A percentile compares a stretch with the other conserved stretches of the same genome.
These are phyloP conservation scores for Steromphala cineraria DNA, from an alignment of 2,888 invertebrate genomes.

Conservation along the genomic window DNA sequence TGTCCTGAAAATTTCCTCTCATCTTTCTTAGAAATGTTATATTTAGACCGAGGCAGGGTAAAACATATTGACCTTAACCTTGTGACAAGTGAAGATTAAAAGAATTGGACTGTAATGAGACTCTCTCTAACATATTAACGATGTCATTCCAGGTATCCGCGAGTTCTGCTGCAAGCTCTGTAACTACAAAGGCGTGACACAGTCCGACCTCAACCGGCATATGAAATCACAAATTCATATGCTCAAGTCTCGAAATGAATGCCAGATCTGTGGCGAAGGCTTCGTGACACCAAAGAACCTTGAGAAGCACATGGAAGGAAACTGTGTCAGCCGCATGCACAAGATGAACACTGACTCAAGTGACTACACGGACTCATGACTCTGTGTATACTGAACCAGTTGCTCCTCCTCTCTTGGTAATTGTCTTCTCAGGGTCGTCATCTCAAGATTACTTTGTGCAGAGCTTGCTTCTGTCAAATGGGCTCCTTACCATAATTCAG, in stretches of 20 bases:
- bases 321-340: slow-evolving; percentile 59
- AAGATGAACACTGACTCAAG: neutral
- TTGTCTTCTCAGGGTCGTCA: too few relatives aligned
- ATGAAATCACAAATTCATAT: slow-evolving; percentile 76
- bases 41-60: too few relatives aligned
- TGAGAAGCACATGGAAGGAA: slow-evolving; percentile 77
- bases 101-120: too few relatives aligned
- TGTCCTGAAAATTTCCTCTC: too few relatives aligned
- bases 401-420: too few relatives aligned
- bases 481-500: too few relatives aligned
- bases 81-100: too few relatives aligned
- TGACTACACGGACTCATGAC: neutral
- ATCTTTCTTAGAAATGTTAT: too few relatives aligned
- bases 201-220: slow-evolving; percentile 77
- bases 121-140: too few relatives aligned
- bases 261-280: slow-evolving; percentile 71
- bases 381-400: neutral
- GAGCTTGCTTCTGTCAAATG: too few relatives aligned
- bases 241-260: slow-evolving; percentile 74
- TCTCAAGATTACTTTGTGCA: too few relatives aligned
- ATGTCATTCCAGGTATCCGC: slow-evolving; percentile 71
- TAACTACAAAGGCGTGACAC: slow-evolving; percentile 77
- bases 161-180: slow-evolving; percentile 76
- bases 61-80: too few relatives aligned
- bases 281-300: slow-evolving; percentile 72